Percentiles rank a stretch among this genome's conserved stretches.
Evolutionary conservation across 2,113 vertebrate species (phyloP).

Genomic region (Rhynchomys soricoides): DNA sequence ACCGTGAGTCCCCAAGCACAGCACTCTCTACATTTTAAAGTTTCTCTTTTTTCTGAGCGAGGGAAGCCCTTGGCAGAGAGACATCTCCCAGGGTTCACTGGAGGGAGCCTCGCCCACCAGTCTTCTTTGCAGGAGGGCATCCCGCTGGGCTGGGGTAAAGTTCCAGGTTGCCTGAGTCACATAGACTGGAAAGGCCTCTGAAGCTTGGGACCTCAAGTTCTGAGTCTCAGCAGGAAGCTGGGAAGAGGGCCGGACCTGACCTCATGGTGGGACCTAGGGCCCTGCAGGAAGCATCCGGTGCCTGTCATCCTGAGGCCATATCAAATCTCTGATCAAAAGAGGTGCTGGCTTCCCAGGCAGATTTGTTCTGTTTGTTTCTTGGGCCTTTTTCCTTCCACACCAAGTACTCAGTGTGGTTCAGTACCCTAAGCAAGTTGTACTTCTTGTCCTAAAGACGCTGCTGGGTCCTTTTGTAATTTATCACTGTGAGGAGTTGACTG

Average conservation of each 20-base stretch:
- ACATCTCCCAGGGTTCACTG: slow-evolving; percentile 60
- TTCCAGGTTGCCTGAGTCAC: slow-evolving; percentile 75
- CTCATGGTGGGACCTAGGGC: not conserved
- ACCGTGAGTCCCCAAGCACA: not conserved
- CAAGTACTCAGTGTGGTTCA: accelerated
- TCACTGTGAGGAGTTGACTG: not conserved
- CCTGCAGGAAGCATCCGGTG: not conserved
- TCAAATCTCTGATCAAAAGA: slow-evolving; percentile 32
- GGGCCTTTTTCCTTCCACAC: not conserved
- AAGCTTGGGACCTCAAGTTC: not conserved
- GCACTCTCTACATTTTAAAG: not conserved
- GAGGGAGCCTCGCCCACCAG: slow-evolving; percentile 59
- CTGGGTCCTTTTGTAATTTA: not conserved
- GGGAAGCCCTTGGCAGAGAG: slow-evolving; percentile 48
- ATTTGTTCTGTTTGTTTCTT: not conserved
- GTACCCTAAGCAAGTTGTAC: not conserved
- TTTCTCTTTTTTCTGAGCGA: not conserved
- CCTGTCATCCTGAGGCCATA: not conserved
- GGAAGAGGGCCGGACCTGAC: not conserved
- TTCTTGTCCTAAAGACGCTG: accelerated
- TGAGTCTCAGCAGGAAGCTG: not conserved
- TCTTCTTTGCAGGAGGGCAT: slow-evolving; percentile 65
- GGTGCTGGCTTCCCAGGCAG: accelerated
- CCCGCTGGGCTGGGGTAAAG: slow-evolving; percentile 58
- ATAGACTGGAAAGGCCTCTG: slow-evolving; percentile 68